Conservation (phyloP, 2,888 invertebrate species). For the Drosophila nigricruria region DNA sequence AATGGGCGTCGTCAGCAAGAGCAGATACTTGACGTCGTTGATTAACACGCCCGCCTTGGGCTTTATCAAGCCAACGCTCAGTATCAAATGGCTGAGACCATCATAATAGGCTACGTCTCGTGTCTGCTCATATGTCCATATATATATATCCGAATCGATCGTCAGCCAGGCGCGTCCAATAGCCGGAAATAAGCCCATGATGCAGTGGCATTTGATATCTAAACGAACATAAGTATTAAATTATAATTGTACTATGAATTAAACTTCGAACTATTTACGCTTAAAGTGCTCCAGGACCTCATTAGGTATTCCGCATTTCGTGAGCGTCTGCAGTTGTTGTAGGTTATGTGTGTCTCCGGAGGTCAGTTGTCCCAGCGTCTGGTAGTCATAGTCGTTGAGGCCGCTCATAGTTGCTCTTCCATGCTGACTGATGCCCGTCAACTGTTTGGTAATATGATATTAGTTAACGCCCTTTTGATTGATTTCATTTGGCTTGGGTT, state of each 20-base stretch:
- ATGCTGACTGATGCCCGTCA: constrained; percentile 88
- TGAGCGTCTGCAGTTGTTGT: constrained; percentile 92
- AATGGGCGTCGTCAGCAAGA: constrained; percentile 96
- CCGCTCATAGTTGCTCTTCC: constrained; percentile 95
- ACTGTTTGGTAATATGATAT: constrained; percentile 80
- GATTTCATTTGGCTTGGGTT: not conserved
- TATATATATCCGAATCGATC: constrained; percentile 98
- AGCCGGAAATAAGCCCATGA: constrained; percentile 98
- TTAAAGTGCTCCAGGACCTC: constrained; percentile 98
- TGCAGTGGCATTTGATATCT: constrained; percentile 98
- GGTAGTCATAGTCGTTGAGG: constrained; percentile 95
- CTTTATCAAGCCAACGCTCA: constrained; percentile 95
- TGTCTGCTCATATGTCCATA: constrained; percentile 98
- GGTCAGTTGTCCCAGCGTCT: constrained; percentile 90
- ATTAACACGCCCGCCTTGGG: constrained; percentile 96
- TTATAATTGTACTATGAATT: not conserved
- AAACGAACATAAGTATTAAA: not conserved
- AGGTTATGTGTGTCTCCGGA: constrained; percentile 89
- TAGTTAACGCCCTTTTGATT: not conserved
- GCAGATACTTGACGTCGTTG: constrained; percentile 94
- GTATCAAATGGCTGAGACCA: constrained; percentile 96
- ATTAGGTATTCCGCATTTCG: constrained; percentile 95
- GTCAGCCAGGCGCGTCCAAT: constrained; percentile 98
- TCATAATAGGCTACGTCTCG: constrained; percentile 98
- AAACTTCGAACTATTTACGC: constrained; percentile 87